Evolutionary conservation across 2,888 invertebrate species (phyloP), one percentile per base, ranked within the genome.

Genomic region (Drosophila borealis): DNA sequence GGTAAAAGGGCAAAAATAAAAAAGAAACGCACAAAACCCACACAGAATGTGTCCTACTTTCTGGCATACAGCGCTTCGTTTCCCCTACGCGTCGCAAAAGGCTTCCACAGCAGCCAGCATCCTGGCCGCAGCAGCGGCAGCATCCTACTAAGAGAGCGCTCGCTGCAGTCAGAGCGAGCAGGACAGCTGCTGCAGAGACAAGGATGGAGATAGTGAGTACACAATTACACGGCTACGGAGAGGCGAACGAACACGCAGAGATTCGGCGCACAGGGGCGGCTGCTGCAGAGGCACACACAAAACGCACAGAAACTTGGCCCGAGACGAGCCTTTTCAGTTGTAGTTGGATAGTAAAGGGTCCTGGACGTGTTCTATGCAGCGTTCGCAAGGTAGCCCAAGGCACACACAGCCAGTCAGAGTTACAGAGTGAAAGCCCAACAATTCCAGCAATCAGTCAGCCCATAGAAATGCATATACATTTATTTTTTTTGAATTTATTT

Each of bases 311-410:
- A 57, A 44, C 78, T 66, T 59, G 57, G 60, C 44, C 66, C 73
- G 76, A 65, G 81, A 46, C 73, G 68, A 73, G 77, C 80, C 88
- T 75, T 85, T 89, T 91, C 91, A 92, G 92, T 92, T 91, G 91
- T 91, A 92, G 92, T 90, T 92, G 92, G 90, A 90, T 92, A 92
- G 91, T 91, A 89, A 89, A 92, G 89, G 91, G 84, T 85, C 85
- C 88, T 76, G 89, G 91, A 90, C 91, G 85, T 90, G 88, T 88
- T 82, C 44, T 81, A 65, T 63, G 74, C 72, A 78, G 46, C 79
- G 75, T 73, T 73, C 87, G 86, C 81, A 81, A 84, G 81, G 88
- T 87, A 77, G 25, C 56, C 67, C 67, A 68, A 80, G 29, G 29
- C 29, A 29, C 70, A 69, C 63, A 46, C 46, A 54, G 33, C 33